phyloP scores from a whole-genome alignment of 2,797 vertebrate species.

The Buphagus erythrorhynchus region DNA sequence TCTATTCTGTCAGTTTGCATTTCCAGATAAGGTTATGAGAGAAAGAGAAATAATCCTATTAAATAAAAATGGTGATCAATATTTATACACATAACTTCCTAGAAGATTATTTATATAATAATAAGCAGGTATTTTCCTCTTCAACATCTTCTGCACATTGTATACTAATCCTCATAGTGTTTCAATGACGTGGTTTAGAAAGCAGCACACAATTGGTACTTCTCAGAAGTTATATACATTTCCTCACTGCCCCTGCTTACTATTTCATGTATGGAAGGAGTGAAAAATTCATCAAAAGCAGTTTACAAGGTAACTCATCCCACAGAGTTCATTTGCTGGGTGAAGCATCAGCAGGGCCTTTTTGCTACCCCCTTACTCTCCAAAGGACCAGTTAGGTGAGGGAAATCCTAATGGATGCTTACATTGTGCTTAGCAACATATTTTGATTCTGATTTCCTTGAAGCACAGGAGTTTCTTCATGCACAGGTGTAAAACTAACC shows the following conservation, averaged over 20 bases:
- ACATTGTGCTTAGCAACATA: neutral
- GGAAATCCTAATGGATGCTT: neutral
- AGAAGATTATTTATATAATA: neutral
- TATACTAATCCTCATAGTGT: neutral
- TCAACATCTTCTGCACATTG: neutral
- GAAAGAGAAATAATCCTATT: neutral
- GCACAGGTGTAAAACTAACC: neutral
- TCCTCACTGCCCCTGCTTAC: neutral
- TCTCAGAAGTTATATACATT: neutral
- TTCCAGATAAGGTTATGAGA: neutral
- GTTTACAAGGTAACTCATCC: neutral
- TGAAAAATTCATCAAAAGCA: neutral
- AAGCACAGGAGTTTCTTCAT: neutral
- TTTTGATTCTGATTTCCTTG: neutral
- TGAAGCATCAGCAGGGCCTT: neutral
- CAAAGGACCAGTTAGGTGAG: neutral
- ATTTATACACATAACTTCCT: neutral
- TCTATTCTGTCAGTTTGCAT: neutral
- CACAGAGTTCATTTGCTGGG: neutral
- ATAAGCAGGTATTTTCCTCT: neutral
- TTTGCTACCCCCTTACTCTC: neutral
- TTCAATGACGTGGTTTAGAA: neutral
- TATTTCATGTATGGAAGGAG: neutral
- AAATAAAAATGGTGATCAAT: neutral
- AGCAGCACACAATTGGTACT: neutral